Evolutionary conservation across 1,140 invertebrate genomes (phyloP), one percentile per base, ranked within the genome.

Genomic region (Formica exsecta): DNA sequence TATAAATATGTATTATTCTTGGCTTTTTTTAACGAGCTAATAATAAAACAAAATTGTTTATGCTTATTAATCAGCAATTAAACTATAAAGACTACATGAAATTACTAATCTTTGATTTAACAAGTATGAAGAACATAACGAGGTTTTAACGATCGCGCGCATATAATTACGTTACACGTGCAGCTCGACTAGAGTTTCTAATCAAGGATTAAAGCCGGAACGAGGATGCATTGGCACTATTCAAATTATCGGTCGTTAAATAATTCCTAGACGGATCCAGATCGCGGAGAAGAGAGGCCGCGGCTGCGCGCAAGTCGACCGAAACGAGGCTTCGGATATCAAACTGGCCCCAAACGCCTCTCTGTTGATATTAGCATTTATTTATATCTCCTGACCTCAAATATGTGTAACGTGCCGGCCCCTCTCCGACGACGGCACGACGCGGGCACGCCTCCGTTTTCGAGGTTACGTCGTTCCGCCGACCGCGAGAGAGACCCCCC

Each of bases 331-430:
- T 89, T 90, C 91, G 87, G 90, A 89, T 92, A 91, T 92, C 92
- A 92, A 91, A 89, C 87, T 90, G 88, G 86, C 90, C 86, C 36
- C 51, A 77, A 87, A 87, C 85, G 91, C 84, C 84, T 51, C 48
- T 51, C 48, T 89, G 92, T 92, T 93, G 92, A 93, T 94, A 94
- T 94, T 93, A 92, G 89, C 92, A 92, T 93, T 93, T 94, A 94
- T 93, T 94, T 94, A 94, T 94, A 94, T 93, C 93, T 91, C 86
- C 76, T 92, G 92, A 92, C 93, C 93, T 94, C 92, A 94, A 94
- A 93, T 92, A 92, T 92, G 87, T 86, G 86, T 91, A 92, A 93
- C 87, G 85, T 83, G 76, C 88, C 76, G 79, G 51, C 89, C 87
- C 91, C 91, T 77, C 89, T 91, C 86, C 76, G 62, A 51, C 41